Conservation (phyloP, 2,888 invertebrate species). For the Epinotia demarniana region DNA sequence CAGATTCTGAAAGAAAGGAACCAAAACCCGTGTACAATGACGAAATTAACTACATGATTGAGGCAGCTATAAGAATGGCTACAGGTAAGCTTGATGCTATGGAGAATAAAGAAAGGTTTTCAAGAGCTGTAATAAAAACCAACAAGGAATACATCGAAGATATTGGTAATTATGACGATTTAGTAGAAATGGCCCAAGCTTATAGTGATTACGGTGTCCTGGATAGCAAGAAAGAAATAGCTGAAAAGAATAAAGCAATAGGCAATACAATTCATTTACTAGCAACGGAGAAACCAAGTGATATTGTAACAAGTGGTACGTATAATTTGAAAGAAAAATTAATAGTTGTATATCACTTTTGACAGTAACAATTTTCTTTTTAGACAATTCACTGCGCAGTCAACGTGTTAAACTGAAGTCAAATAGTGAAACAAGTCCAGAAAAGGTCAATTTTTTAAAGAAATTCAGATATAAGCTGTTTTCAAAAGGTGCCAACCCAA, state of each 20-base stretch:
- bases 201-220: conserved; percentile 79
- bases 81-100: conserved; percentile 49
- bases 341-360: not conserved
- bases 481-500: not conserved
- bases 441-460: not conserved
- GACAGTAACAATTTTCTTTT: conserved; percentile 9
- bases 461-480: not conserved
- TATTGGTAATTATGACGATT: conserved; percentile 60
- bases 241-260: conserved; percentile 50
- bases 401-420: not conserved
- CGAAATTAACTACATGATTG: conserved; percentile 65
- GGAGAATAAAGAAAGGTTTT: conserved; percentile 49
- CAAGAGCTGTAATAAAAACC: conserved; percentile 48
- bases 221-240: conserved; percentile 60
- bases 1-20: conserved; percentile 72
- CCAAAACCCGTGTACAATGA: conserved; percentile 71
- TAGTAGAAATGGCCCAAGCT: conserved; percentile 70
- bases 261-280: conserved; percentile 50
- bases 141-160: conserved; percentile 70
- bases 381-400: conserved; percentile 4
- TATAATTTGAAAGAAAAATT: not conserved
- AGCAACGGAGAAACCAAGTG: conserved; percentile 7
- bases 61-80: conserved; percentile 54
- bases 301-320: conserved; percentile 1
- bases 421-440: not conserved